phyloP scores from a whole-genome alignment of 2,888 invertebrate genomes.

The Leucoma salicis region DNA sequence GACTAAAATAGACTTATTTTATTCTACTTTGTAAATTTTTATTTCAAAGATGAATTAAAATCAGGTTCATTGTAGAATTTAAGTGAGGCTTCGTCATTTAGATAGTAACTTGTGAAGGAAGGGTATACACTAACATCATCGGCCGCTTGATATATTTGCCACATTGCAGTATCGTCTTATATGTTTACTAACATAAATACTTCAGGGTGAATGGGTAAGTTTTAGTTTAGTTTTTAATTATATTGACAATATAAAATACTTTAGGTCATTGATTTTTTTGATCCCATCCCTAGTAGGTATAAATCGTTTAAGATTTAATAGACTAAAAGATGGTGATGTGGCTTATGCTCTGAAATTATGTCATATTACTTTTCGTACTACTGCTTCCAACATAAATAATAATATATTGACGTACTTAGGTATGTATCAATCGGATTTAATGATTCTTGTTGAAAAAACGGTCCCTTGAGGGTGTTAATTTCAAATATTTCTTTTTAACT shows the following conservation, averaged over 20 bases:
- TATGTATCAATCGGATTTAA: too few relatives aligned
- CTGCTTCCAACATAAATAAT: too few relatives aligned
- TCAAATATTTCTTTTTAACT: too few relatives aligned
- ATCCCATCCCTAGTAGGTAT: background rate
- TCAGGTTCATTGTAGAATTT: conserved; percentile 25
- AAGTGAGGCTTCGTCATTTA: conserved; percentile 28
- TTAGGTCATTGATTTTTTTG: background rate
- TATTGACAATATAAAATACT: background rate
- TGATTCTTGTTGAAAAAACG: too few relatives aligned
- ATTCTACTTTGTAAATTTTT: conserved; percentile 12
- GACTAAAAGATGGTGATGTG: too few relatives aligned
- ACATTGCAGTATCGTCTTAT: conserved; percentile 40
- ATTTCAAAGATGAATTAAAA: conserved; percentile 16
- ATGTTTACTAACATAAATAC: conserved; percentile 49
- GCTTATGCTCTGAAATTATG: too few relatives aligned
- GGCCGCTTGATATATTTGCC: conserved; percentile 39
- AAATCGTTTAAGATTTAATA: background rate
- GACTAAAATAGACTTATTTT: conserved; percentile 12
- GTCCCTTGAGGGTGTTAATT: too few relatives aligned
- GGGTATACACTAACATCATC: conserved; percentile 53
- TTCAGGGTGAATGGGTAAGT: conserved; percentile 45
- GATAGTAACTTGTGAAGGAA: conserved; percentile 58
- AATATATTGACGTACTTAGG: too few relatives aligned
- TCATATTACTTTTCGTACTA: too few relatives aligned
- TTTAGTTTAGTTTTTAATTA: conserved; percentile 5